Evolutionary conservation across 2,888 invertebrate genomes (phyloP), one percentile per base, ranked within the genome.

Genomic region (Tethea ocularis): DNA sequence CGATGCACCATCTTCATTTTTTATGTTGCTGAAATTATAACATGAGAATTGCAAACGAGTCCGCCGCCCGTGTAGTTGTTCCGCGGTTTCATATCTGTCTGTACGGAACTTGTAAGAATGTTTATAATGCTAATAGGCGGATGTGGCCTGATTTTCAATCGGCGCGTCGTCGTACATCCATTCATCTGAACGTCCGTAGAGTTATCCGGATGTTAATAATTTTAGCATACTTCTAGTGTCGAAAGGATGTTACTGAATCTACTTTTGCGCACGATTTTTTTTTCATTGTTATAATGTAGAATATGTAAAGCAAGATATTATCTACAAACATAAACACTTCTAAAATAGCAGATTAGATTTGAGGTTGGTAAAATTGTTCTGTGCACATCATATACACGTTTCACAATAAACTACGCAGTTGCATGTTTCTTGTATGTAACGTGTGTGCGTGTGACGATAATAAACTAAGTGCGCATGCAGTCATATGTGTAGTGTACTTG

Each of bases 141-240:
- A 88, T 86, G 85, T 78, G 86, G 82, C 83, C 88, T 85, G 86
- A 86, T 88, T 87, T 86, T 85, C 83, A 86, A 85, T 86, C 82
- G 83, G 70, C 74, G 77, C 75, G 71, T 73, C 74, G 72, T 73
- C 71, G 72, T 74, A 79, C 80, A 78, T 78, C 77, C 82, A 83
- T 81, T 83, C 79, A 83, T 78, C 77, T 72, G 68, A 71, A 68
- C 80, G 77, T 78, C 79, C 82, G 80, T 75, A 75, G 76, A 74
- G 72, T 77, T 80, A 77, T 77, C 75, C 84, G 85, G 84, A 84
- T 85, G 83, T 80, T 77, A 75, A 82, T 85, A 74, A 82, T 84
- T 86, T 84, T 80, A 79, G 76, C 79, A 78, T 77, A 72, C 75
- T 75, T 76, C 74, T 74, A 46, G 68, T 74, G 74, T 64, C 75